A percentile compares a stretch with the other conserved stretches of the same genome.
phyloP scores from a whole-genome alignment of 2,797 vertebrate species.

The Phaenicophaeus curvirostris region DNA sequence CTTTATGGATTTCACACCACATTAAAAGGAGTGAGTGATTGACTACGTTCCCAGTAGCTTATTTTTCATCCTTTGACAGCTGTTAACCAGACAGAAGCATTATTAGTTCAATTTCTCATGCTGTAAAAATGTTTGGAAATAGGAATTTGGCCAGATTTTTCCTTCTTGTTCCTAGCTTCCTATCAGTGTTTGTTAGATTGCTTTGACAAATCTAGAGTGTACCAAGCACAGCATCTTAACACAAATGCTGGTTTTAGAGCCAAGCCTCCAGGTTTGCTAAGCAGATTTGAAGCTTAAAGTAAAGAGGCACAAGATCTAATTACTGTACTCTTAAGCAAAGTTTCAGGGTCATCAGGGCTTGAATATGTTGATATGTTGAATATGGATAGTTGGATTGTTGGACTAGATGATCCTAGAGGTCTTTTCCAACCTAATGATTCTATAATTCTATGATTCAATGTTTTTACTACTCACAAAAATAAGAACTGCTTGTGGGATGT shows the following conservation, averaged over 20 bases:
- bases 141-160: slow-evolving; percentile 48
- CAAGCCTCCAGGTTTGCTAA: slow-evolving; percentile 1
- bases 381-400: too few relatives aligned
- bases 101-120: slow-evolving; percentile 61
- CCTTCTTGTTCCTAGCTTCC: slow-evolving; percentile 37
- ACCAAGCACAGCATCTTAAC: not conserved
- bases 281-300: not conserved
- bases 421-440: too few relatives aligned
- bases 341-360: not conserved
- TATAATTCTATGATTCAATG: too few relatives aligned
- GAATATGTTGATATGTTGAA: not conserved
- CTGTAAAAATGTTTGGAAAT: slow-evolving; percentile 66
- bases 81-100: slow-evolving; percentile 67
- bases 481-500: not conserved
- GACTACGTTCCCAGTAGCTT: slow-evolving; percentile 64
- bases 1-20: slow-evolving; percentile 70
- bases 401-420: too few relatives aligned
- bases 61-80: slow-evolving; percentile 69
- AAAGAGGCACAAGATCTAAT: not conserved
- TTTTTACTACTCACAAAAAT: not conserved
- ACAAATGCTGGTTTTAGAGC: not conserved
- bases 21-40: slow-evolving; percentile 63
- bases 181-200: not conserved
- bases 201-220: slow-evolving; percentile 24
- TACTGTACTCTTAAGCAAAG: not conserved